phyloP scores from a whole-genome alignment of 2,113 vertebrate genomes.

The Oryzias curvinotus region DNA sequence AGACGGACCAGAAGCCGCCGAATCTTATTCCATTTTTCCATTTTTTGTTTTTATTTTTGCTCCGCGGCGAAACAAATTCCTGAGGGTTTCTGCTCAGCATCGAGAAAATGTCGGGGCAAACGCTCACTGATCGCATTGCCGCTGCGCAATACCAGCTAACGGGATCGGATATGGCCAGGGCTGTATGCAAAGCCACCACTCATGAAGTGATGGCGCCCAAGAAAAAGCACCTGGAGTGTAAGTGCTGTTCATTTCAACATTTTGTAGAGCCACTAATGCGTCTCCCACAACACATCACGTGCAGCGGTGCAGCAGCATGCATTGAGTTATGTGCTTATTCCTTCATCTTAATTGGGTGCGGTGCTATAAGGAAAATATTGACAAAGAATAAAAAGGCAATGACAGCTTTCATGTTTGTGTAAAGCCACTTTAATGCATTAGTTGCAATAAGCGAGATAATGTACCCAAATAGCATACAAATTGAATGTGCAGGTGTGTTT shows the following conservation, averaged over 20 bases:
- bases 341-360: conserved; percentile 43
- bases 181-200: conserved; percentile 97
- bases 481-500: background rate
- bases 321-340: conserved; percentile 7
- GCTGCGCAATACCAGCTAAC: conserved; percentile 97
- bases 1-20: conserved; percentile 29
- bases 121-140: conserved; percentile 97
- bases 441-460: too few relatives aligned
- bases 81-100: conserved; percentile 51
- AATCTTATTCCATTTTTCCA: conserved; percentile 8
- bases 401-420: too few relatives aligned
- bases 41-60: background rate
- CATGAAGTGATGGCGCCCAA: conserved; percentile 99
- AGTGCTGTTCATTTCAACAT: conserved; percentile 68
- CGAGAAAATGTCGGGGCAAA: conserved; percentile 97
- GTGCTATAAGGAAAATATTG: conserved; percentile 35
- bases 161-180: conserved; percentile 93
- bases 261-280: background rate
- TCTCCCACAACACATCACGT: too few relatives aligned
- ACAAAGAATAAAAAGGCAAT: too few relatives aligned
- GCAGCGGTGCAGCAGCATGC: too few relatives aligned
- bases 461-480: too few relatives aligned
- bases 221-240: conserved; percentile 99
- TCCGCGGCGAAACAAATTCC: conserved; percentile 36
- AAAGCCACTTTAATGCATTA: too few relatives aligned